phyloP scores from a whole-genome alignment of 1,140 invertebrate species.

The Venturia canescens region DNA sequence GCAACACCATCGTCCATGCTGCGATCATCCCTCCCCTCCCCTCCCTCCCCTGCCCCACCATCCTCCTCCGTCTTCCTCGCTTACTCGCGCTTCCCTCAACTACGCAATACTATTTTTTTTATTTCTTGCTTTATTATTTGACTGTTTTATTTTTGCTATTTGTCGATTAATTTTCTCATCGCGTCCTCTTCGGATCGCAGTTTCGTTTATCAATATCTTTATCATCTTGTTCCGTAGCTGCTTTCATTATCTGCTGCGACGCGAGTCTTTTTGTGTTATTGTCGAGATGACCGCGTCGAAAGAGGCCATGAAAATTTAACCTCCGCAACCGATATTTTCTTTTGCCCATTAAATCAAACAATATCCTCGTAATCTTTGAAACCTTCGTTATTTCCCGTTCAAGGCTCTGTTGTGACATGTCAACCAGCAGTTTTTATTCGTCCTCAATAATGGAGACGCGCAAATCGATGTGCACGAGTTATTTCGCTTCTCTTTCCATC shows the following conservation, averaged over 20 bases:
- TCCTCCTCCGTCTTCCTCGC: neutral
- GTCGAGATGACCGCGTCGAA: neutral
- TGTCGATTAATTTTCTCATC: neutral
- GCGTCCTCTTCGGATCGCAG: neutral
- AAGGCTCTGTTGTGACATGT: neutral
- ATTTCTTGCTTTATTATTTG: slow-evolving; percentile 26
- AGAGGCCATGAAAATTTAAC: too few relatives aligned
- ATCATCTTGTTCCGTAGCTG: neutral
- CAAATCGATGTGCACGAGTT: slow-evolving; percentile 43
- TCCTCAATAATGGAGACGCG: neutral
- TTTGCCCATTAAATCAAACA: too few relatives aligned
- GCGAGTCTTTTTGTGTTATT: neutral
- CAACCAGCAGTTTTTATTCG: neutral
- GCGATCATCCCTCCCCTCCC: slow-evolving; percentile 35
- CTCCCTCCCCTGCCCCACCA: neutral
- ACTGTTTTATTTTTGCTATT: slow-evolving; percentile 6
- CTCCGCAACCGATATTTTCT: too few relatives aligned
- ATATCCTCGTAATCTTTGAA: too few relatives aligned
- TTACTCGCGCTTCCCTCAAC: slow-evolving; percentile 47
- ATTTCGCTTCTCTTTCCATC: slow-evolving; percentile 3
- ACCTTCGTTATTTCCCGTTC: too few relatives aligned
- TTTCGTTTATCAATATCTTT: neutral
- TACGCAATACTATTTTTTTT: slow-evolving; percentile 52
- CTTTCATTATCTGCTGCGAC: neutral
- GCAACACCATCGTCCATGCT: slow-evolving; percentile 46